Percentiles rank a stretch among this genome's conserved stretches.
Conservation (phyloP, 2,888 invertebrate genomes). For the Tinea trinotella region DNA sequence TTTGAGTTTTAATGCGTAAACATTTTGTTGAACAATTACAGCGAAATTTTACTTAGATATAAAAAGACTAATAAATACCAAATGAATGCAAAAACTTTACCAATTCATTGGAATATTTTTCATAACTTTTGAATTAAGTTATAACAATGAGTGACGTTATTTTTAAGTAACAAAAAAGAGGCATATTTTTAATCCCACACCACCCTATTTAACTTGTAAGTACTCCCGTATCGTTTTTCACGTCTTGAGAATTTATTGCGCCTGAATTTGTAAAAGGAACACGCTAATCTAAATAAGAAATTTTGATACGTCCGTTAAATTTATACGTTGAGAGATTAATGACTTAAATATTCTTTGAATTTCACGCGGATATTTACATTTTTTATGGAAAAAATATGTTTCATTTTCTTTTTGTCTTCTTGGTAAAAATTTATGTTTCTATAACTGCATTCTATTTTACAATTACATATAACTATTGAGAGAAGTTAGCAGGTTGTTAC, state of each 20-base stretch:
- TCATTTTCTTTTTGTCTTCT: too few relatives aligned
- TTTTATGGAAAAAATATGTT: too few relatives aligned
- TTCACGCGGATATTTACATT: not conserved
- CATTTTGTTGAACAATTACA: too few relatives aligned
- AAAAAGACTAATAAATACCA: too few relatives aligned
- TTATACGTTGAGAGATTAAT: constrained; percentile 16
- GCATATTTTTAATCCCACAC: not conserved
- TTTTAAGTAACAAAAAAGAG: not conserved
- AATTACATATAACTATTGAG: too few relatives aligned
- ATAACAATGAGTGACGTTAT: not conserved
- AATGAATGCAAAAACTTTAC: too few relatives aligned
- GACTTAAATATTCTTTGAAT: constrained; percentile 12
- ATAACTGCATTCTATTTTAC: too few relatives aligned
- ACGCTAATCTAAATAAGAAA: constrained; percentile 18
- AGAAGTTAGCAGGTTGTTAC: too few relatives aligned
- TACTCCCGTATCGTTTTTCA: not conserved
- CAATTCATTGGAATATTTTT: not conserved
- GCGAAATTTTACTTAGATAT: too few relatives aligned
- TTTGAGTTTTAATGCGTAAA: too few relatives aligned
- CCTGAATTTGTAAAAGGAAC: constrained; percentile 16
- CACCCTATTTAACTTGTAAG: constrained; percentile 7
- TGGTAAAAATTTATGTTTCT: too few relatives aligned
- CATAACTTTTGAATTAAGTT: not conserved
- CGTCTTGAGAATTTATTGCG: constrained; percentile 4
- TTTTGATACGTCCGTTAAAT: constrained; percentile 18